phyloP scores from a whole-genome alignment of 2,888 invertebrate genomes.

The Apamea monoglypha region DNA sequence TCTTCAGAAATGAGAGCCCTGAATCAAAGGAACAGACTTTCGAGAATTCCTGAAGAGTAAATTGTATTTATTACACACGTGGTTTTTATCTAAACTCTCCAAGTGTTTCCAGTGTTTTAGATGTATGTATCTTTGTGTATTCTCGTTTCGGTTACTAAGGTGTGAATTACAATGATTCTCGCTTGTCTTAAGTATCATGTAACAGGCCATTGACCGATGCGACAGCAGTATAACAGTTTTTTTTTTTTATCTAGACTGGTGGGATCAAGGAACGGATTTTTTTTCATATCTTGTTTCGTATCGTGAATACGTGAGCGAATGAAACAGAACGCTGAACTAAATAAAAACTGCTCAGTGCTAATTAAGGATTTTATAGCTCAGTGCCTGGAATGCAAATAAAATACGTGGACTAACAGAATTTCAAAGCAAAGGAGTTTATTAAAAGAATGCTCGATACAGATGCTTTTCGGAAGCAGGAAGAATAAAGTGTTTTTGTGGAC shows the following conservation, averaged over 20 bases:
- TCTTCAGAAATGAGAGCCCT: background rate
- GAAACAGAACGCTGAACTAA: background rate
- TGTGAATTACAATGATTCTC: conserved; percentile 31
- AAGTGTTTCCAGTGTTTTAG: conserved; percentile 1
- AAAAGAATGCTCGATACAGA: conserved; percentile 3
- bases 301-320: conserved; percentile 2
- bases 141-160: conserved; percentile 27
- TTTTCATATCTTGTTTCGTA: background rate
- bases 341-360: background rate
- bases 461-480: conserved; percentile 27
- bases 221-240: conserved; percentile 22
- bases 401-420: conserved; percentile 5
- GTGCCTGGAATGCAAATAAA: background rate
- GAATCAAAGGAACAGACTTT: background rate
- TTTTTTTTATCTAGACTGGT: conserved; percentile 10
- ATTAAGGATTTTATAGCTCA: conserved; percentile 26
- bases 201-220: conserved; percentile 55
- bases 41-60: background rate
- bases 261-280: background rate
- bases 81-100: conserved; percentile 8
- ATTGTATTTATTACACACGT: conserved; percentile 13
- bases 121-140: conserved; percentile 14
- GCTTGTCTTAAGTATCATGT: conserved; percentile 15
- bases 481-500: background rate
- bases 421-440: background rate